Evolutionary conservation across 2,797 vertebrate genomes (phyloP).

Genomic region (Coracias cyanogaster): DNA sequence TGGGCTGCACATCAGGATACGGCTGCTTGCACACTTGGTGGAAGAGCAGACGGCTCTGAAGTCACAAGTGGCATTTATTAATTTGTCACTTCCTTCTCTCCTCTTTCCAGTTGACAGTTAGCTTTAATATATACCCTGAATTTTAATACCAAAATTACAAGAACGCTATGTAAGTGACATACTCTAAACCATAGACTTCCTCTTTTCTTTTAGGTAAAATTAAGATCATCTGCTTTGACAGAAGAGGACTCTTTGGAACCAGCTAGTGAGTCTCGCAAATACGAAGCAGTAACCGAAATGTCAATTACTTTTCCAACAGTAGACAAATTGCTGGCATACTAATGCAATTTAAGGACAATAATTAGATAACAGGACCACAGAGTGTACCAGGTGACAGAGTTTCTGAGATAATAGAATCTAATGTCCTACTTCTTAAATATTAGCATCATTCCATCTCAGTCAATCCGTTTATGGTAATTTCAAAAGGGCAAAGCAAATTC

Average conservation of each 20-base stretch:
- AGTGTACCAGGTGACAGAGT: slow-evolving; percentile 83
- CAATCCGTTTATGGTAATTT: slow-evolving; percentile 85
- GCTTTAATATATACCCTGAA: slow-evolving; percentile 63
- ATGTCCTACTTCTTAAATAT: slow-evolving; percentile 84
- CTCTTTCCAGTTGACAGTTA: slow-evolving; percentile 63
- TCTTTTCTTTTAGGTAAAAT: slow-evolving; percentile 66
- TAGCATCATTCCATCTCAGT: slow-evolving; percentile 83
- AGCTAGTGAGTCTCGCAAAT: slow-evolving; percentile 76
- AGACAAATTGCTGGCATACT: slow-evolving; percentile 83
- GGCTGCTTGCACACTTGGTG: background rate
- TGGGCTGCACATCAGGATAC: background rate
- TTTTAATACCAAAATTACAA: slow-evolving; percentile 73
- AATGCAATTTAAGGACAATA: slow-evolving; percentile 84
- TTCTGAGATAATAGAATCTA: slow-evolving; percentile 84
- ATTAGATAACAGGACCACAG: slow-evolving; percentile 85
- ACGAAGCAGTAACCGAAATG: slow-evolving; percentile 82
- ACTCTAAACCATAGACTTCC: slow-evolving; percentile 37
- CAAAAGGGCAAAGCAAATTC: slow-evolving; percentile 84
- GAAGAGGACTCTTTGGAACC: slow-evolving; percentile 76
- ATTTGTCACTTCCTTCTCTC: slow-evolving; percentile 1
- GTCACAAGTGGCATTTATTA: slow-evolving; percentile 68
- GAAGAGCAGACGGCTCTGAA: background rate
- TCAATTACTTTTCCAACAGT: slow-evolving; percentile 83
- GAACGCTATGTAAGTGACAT: background rate
- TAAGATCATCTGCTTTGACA: slow-evolving; percentile 79